phyloP scores from a whole-genome alignment of 2,888 invertebrate species.

The Melinopterus prodromus region DNA sequence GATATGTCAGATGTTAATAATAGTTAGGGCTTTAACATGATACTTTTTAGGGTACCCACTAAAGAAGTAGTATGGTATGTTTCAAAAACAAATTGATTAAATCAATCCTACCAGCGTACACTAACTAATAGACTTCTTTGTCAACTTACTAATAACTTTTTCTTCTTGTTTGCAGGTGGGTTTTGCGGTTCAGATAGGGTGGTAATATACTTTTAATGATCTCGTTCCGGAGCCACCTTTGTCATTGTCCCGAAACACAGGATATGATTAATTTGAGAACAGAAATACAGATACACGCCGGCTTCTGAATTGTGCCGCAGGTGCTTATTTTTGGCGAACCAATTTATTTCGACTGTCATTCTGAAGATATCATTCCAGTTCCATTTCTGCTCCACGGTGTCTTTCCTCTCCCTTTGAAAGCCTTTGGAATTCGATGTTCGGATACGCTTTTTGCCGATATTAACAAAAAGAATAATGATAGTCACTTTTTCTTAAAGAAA shows the following conservation, averaged over 20 bases:
- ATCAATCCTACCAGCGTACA: background rate
- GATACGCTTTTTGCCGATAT: background rate
- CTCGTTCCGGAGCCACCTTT: constrained; percentile 10
- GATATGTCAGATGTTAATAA: too few relatives aligned
- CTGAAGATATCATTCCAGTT: background rate
- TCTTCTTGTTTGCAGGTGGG: constrained; percentile 11
- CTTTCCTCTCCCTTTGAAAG: background rate
- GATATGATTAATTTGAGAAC: constrained; percentile 29
- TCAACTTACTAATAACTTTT: background rate
- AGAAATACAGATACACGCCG: constrained; percentile 22
- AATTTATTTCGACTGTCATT: constrained; percentile 21
- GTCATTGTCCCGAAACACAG: constrained; percentile 28
- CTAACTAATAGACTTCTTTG: background rate
- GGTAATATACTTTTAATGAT: constrained; percentile 23
- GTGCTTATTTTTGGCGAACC: constrained; percentile 22
- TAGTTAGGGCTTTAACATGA: too few relatives aligned
- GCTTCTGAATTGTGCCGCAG: constrained; percentile 15
- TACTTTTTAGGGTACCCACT: too few relatives aligned
- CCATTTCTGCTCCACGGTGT: background rate
- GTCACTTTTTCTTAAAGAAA: background rate
- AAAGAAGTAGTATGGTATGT: background rate
- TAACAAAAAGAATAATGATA: background rate
- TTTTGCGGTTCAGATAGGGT: constrained; percentile 18
- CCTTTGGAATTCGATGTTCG: background rate
- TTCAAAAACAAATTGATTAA: background rate